A percentile compares a stretch with the other conserved stretches of the same genome.
Evolutionary conservation across 2,113 vertebrate species (phyloP).

Genomic region (Loxodonta africana): DNA sequence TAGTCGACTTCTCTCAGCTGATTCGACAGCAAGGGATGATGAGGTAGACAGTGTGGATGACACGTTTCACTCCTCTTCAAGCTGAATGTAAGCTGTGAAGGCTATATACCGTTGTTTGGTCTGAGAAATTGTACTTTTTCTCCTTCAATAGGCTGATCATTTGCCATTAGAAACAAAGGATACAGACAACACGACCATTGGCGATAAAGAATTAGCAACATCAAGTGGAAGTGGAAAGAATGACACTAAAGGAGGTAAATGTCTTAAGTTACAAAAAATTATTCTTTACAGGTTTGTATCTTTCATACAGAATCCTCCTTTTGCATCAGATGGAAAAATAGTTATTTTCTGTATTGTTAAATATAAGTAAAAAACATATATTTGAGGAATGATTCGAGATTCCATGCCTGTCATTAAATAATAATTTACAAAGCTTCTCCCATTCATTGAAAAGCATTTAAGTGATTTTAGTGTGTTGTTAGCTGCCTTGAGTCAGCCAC

Average conservation of each 20-base stretch:
- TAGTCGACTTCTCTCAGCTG: constrained; percentile 73
- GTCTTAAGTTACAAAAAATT: not conserved
- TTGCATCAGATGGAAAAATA: not conserved
- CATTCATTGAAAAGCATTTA: not conserved
- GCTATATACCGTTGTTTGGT: not conserved
- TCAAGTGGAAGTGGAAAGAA: constrained; percentile 63
- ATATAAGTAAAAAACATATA: constrained; percentile 1
- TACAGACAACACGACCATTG: constrained; percentile 46
- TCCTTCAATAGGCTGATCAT: constrained; percentile 78
- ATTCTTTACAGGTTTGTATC: not conserved
- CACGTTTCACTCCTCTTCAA: not conserved
- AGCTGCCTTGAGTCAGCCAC: too few species aligned
- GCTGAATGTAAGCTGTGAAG: not conserved
- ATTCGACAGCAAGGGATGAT: constrained; percentile 69
- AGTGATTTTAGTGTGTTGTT: constrained; percentile 2
- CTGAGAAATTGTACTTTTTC: constrained; percentile 57
- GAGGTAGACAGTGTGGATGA: constrained; percentile 80
- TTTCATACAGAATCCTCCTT: not conserved
- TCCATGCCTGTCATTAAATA: not conserved
- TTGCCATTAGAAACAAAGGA: constrained; percentile 81
- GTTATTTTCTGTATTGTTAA: not conserved
- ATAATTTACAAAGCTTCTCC: not conserved
- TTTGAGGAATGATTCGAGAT: constrained; percentile 8
- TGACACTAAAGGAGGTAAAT: constrained; percentile 91
- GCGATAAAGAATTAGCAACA: constrained; percentile 77